Conservation (phyloP, 1,140 invertebrate genomes). For the Rhopalosiphum padi region DNA sequence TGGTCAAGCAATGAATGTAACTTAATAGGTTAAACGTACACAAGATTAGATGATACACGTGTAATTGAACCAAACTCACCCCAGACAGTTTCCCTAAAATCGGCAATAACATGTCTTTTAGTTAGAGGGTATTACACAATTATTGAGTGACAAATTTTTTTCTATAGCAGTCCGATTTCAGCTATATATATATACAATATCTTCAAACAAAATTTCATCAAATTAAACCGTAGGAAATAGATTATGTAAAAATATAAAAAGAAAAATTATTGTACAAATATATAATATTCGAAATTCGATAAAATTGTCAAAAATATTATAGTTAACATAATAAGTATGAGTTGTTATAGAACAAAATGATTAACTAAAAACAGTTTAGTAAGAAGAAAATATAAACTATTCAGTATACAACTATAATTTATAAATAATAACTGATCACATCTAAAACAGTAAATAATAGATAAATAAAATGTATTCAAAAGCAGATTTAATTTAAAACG, state of each 20-base stretch:
- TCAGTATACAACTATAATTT: neutral
- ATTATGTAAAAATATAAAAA: neutral
- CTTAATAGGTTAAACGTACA: constrained; percentile 56
- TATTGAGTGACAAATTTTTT: neutral
- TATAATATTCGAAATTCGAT: neutral
- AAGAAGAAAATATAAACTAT: neutral
- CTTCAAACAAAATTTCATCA: neutral
- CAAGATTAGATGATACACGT: constrained; percentile 45
- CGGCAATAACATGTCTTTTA: neutral
- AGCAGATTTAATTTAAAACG: too few species aligned
- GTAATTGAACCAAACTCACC: constrained; percentile 46
- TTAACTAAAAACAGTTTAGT: neutral
- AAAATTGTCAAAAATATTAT: neutral
- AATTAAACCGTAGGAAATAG: neutral
- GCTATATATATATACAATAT: neutral
- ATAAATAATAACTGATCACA: neutral
- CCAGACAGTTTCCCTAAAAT: constrained; percentile 27
- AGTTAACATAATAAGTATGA: neutral
- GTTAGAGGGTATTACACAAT: neutral
- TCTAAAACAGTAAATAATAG: too few species aligned
- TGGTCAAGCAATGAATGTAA: constrained; percentile 41
- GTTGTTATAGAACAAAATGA: neutral
- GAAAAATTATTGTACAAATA: too few species aligned
- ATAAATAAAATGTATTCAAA: too few species aligned
- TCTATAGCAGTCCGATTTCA: neutral